These are phyloP conservation scores for Papilio gigon DNA, from an alignment of 2,888 invertebrate species.

Conservation along the genomic window DNA sequence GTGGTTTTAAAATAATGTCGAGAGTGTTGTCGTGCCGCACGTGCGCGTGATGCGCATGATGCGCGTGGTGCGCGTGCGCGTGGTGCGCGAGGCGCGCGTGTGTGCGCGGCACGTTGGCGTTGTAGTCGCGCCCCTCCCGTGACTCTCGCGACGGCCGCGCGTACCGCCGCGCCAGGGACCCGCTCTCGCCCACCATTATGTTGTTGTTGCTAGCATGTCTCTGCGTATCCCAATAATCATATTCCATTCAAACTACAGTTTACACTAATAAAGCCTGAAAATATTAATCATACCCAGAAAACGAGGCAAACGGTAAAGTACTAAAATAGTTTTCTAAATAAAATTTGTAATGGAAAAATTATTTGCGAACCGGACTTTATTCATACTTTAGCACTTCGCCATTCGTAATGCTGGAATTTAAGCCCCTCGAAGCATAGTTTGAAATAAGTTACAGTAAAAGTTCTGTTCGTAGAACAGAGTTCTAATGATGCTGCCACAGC, in stretches of 20 bases:
- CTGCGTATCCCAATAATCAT: slow-evolving; percentile 78
- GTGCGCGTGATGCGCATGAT: slow-evolving; percentile 54
- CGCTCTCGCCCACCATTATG: slow-evolving; percentile 79
- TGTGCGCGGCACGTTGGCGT: slow-evolving; percentile 76
- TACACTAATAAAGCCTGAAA: slow-evolving; percentile 50
- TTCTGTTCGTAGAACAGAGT: slow-evolving; percentile 44
- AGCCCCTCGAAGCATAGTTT: slow-evolving; percentile 64
- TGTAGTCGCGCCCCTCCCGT: slow-evolving; percentile 57
- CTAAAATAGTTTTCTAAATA: slow-evolving; percentile 31
- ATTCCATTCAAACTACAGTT: slow-evolving; percentile 73
- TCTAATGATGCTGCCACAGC: slow-evolving; percentile 45
- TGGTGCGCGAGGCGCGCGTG: slow-evolving; percentile 66
- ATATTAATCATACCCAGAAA: slow-evolving; percentile 45
- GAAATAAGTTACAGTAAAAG: slow-evolving; percentile 47
- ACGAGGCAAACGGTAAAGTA: slow-evolving; percentile 34
- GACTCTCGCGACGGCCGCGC: slow-evolving; percentile 69
- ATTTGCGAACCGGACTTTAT: slow-evolving; percentile 29
- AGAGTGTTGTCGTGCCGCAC: slow-evolving; percentile 80
- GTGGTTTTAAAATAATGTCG: slow-evolving; percentile 82
- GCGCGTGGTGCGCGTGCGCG: slow-evolving; percentile 51
- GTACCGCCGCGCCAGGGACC: slow-evolving; percentile 77
- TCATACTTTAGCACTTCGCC: slow-evolving; percentile 61
- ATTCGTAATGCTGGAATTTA: slow-evolving; percentile 47
- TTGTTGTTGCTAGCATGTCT: slow-evolving; percentile 84
- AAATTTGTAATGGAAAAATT: slow-evolving; percentile 7